Conservation (phyloP, 2,797 vertebrate species). For the Danio kyathit region DNA sequence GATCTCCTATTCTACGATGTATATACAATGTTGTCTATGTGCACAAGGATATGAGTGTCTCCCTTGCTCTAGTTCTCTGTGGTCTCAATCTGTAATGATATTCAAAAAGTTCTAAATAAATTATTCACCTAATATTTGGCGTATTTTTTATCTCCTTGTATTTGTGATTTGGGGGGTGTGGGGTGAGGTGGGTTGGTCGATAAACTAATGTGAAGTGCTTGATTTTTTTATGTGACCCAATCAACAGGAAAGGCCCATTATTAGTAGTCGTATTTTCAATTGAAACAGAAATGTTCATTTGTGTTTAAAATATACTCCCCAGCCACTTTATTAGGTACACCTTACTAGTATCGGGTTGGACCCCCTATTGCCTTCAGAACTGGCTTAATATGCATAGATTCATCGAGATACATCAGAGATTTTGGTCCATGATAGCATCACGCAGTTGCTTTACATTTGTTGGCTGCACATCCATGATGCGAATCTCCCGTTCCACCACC, state of each 20-base stretch:
- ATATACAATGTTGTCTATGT: slow-evolving; percentile 64
- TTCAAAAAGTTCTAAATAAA: slow-evolving; percentile 48
- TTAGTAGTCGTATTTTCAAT: background rate
- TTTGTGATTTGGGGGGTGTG: background rate
- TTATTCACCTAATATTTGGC: slow-evolving; percentile 23
- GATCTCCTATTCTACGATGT: slow-evolving; percentile 23
- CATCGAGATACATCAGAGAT: too few species aligned
- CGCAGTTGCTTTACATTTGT: too few species aligned
- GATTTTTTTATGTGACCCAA: background rate
- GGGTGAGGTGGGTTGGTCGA: background rate
- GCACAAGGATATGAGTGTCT: slow-evolving; percentile 47
- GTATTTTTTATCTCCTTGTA: background rate
- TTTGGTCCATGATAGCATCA: too few species aligned
- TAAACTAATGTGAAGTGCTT: background rate
- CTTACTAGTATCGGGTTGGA: too few species aligned
- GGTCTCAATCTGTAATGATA: slow-evolving; percentile 53
- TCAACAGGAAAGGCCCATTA: background rate
- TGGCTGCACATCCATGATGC: too few species aligned
- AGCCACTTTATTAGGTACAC: too few species aligned
- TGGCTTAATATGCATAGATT: too few species aligned
- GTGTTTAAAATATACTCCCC: background rate
- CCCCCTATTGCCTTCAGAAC: too few species aligned
- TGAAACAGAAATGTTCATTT: background rate
- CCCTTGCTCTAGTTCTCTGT: slow-evolving; percentile 53
- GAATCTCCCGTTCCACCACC: too few species aligned